Evolutionary conservation across 2,797 vertebrate species (phyloP).

Genomic region (Harpagifer antarcticus): DNA sequence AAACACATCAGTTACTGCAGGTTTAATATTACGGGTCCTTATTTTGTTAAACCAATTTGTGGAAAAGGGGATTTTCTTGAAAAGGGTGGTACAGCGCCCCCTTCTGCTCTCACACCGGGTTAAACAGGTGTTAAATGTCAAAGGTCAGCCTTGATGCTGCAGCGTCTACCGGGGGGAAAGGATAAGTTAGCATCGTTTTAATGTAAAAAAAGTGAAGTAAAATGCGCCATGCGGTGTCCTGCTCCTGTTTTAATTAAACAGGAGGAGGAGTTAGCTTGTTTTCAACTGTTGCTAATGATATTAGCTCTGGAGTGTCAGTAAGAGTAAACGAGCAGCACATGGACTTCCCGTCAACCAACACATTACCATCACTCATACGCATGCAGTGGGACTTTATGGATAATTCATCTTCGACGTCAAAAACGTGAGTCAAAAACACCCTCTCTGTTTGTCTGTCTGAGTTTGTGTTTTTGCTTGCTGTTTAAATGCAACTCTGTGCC

Average conservation of each 20-base stretch:
- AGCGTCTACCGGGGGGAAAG: rapidly evolving
- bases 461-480: not conserved
- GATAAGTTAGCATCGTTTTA: not conserved
- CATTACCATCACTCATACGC: not conserved
- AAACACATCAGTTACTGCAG: too few relatives aligned
- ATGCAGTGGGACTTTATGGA: not conserved
- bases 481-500: not conserved
- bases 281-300: not conserved
- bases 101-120: too few relatives aligned
- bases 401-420: not conserved
- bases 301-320: not conserved
- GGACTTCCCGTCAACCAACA: not conserved
- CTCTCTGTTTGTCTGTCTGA: not conserved
- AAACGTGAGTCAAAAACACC: conserved; percentile 8
- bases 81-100: not conserved
- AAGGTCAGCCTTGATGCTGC: not conserved
- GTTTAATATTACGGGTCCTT: too few relatives aligned
- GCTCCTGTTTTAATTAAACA: not conserved
- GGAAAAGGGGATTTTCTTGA: not conserved
- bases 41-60: too few relatives aligned
- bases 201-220: not conserved
- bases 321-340: not conserved
- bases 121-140: not conserved
- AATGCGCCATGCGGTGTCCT: not conserved
- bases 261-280: not conserved